These are phyloP conservation scores for Cyanoliseus patagonus DNA, from an alignment of 2,113 vertebrate species.

Conservation along the genomic window DNA sequence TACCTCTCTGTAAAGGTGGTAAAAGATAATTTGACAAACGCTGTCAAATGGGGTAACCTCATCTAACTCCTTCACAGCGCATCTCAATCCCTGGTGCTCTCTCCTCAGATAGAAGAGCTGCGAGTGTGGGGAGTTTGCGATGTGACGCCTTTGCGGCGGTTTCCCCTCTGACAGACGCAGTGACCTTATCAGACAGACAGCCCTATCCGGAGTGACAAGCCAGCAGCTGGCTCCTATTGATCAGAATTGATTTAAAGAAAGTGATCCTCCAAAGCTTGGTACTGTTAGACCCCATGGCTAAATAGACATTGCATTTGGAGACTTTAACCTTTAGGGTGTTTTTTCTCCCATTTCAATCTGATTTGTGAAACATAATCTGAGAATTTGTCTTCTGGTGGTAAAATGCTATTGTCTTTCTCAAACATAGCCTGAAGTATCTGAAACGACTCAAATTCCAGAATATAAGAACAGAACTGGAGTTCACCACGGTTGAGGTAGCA, in stretches of 20 bases:
- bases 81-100: constrained; percentile 53
- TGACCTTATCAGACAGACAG: constrained; percentile 78
- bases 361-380: not conserved
- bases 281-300: constrained; percentile 25
- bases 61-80: constrained; percentile 43
- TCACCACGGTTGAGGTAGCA: not conserved
- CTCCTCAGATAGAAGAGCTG: not conserved
- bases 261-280: constrained; percentile 32
- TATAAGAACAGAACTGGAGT: not conserved
- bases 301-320: not conserved
- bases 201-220: constrained; percentile 67
- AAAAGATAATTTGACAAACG: constrained; percentile 39
- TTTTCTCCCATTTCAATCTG: not conserved
- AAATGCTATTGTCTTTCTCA: not conserved
- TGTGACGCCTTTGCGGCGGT: constrained; percentile 35
- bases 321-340: constrained; percentile 16
- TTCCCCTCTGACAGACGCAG: constrained; percentile 61
- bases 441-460: not conserved
- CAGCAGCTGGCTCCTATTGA: constrained; percentile 73
- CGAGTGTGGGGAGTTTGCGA: constrained; percentile 8
- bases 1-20: not conserved
- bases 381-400: not conserved
- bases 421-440: not conserved
- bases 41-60: constrained; percentile 34
- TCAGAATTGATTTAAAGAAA: constrained; percentile 68